phyloP scores from a whole-genome alignment of 1,140 invertebrate genomes.

The Nilaparvata lugens region DNA sequence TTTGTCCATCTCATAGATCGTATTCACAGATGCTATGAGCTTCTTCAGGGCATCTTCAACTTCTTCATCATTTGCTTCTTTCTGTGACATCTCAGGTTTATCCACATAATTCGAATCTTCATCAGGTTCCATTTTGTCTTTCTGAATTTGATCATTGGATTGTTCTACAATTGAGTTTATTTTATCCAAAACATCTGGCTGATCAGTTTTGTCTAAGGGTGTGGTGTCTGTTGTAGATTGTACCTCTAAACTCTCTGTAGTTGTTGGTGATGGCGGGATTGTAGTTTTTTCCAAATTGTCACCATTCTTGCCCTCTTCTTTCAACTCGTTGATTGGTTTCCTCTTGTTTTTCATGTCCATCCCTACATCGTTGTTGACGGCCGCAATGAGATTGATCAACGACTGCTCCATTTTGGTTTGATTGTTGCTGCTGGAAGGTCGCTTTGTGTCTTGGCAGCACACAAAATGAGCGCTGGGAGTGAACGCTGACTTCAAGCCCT shows the following conservation, averaged over 20 bases:
- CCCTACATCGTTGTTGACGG: too few species aligned
- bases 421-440: too few species aligned
- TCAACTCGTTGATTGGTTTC: too few species aligned
- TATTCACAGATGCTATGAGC: neutral
- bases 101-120: neutral
- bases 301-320: too few species aligned
- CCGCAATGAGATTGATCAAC: too few species aligned
- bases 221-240: neutral
- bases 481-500: conserved; percentile 36
- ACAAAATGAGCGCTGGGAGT: conserved; percentile 36
- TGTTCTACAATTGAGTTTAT: conserved; percentile 1
- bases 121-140: neutral
- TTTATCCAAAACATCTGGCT: too few species aligned
- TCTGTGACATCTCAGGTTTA: neutral
- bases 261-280: neutral
- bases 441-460: conserved; percentile 33
- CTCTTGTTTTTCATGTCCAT: too few species aligned
- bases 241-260: neutral
- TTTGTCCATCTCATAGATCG: neutral
- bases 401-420: too few species aligned
- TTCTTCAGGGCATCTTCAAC: neutral
- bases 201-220: too few species aligned
- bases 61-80: neutral
- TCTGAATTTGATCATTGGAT: neutral
- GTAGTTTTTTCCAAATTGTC: neutral